phyloP scores from a whole-genome alignment of 2,888 invertebrate species.

The Masnerella sp. region DNA sequence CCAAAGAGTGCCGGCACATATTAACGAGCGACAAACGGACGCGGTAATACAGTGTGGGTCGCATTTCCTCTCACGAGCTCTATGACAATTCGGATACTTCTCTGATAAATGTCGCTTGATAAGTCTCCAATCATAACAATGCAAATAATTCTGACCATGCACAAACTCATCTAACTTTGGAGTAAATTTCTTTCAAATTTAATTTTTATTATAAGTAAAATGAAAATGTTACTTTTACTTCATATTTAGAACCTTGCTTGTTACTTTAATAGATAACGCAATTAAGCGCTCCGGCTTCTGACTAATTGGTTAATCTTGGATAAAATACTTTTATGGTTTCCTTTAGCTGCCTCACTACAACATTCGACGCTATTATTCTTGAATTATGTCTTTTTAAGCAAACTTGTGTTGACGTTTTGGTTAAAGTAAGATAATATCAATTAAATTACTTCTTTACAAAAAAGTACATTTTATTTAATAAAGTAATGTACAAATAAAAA shows the following conservation, averaged over 20 bases:
- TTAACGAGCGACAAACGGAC: slow-evolving; percentile 55
- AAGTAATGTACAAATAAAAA: no score
- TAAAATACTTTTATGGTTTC: slow-evolving; percentile 27
- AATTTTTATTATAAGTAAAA: background rate
- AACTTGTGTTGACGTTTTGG: background rate
- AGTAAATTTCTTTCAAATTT: no score
- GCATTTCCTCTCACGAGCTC: slow-evolving; percentile 18
- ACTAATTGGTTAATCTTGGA: slow-evolving; percentile 42
- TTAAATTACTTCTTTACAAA: no score
- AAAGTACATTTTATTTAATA: no score
- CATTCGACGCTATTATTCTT: slow-evolving; percentile 6
- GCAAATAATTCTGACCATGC: slow-evolving; percentile 15
- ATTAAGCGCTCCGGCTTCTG: slow-evolving; percentile 25
- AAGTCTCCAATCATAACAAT: background rate
- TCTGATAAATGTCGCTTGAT: slow-evolving; percentile 25
- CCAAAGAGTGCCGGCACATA: slow-evolving; percentile 16
- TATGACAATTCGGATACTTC: slow-evolving; percentile 36
- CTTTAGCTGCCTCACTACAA: slow-evolving; percentile 3
- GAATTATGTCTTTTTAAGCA: slow-evolving; percentile 1
- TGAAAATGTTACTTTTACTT: slow-evolving; percentile 11
- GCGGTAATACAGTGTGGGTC: slow-evolving; percentile 21
- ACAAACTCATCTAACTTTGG: no score
- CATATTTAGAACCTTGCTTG: background rate
- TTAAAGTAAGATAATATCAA: no score
- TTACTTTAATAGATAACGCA: slow-evolving; percentile 19